phyloP scores from a whole-genome alignment of 1,140 invertebrate genomes.

The Drosophila fuyamai region DNA sequence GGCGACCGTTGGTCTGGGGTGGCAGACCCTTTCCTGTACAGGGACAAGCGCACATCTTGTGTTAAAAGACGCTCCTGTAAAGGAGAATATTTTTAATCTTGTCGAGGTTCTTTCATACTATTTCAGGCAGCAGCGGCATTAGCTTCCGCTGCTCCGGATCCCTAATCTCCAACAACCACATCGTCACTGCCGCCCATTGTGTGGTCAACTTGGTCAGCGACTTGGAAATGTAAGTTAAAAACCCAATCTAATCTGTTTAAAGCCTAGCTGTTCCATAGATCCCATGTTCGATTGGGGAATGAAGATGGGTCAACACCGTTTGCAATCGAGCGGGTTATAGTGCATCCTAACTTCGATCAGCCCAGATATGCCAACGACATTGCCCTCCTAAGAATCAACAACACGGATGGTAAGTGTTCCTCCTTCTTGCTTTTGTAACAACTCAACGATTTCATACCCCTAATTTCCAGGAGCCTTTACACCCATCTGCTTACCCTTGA shows the following conservation, averaged over 20 bases:
- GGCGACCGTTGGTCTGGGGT: neutral
- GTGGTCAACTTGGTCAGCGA: slow-evolving; percentile 85
- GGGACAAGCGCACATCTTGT: slow-evolving; percentile 33
- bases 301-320: slow-evolving; percentile 86
- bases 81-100: neutral
- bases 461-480: slow-evolving; percentile 70
- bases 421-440: too few species aligned
- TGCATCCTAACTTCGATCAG: slow-evolving; percentile 87
- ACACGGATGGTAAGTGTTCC: slow-evolving; percentile 58
- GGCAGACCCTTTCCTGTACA: slow-evolving; percentile 3
- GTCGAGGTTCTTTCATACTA: slow-evolving; percentile 18
- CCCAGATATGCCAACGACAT: slow-evolving; percentile 88
- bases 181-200: slow-evolving; percentile 90
- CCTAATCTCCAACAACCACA: slow-evolving; percentile 87
- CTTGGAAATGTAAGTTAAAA: slow-evolving; percentile 85
- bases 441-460: neutral
- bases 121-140: slow-evolving; percentile 85
- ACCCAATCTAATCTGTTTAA: neutral
- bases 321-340: slow-evolving; percentile 83
- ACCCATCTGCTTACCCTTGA: slow-evolving; percentile 86
- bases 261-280: slow-evolving; percentile 75
- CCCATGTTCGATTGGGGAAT: slow-evolving; percentile 87
- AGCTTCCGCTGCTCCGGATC: slow-evolving; percentile 88
- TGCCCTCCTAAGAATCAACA: slow-evolving; percentile 86
- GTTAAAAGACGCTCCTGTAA: neutral